Evolutionary conservation across 1,140 invertebrate genomes (phyloP).

Genomic region (Harpegnathos saltator): DNA sequence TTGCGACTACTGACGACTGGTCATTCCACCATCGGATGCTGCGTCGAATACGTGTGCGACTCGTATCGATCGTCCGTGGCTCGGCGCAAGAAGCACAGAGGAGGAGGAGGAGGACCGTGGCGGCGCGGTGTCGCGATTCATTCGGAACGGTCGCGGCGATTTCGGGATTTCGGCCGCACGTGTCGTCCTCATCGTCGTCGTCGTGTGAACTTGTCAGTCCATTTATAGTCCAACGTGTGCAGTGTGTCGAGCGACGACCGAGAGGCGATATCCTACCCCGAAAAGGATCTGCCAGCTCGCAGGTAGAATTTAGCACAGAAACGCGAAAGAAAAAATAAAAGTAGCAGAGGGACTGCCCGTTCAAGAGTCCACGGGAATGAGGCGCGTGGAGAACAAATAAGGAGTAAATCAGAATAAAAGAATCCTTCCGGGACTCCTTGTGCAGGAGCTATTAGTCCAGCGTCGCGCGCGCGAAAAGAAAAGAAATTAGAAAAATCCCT

Average conservation of each 20-base stretch:
- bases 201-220: neutral
- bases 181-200: neutral
- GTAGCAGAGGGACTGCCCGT: no score
- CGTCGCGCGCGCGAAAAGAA: no score
- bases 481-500: neutral
- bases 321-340: no score
- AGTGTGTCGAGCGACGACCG: neutral
- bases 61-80: conserved; percentile 68
- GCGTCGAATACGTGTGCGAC: conserved; percentile 54
- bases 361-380: no score
- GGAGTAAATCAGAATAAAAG: neutral
- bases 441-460: no score
- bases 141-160: conserved; percentile 29
- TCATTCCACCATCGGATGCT: conserved; percentile 72
- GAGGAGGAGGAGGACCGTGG: conserved; percentile 15
- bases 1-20: conserved; percentile 57
- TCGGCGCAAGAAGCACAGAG: conserved; percentile 55
- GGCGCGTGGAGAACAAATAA: neutral
- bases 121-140: conserved; percentile 45
- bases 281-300: no score
- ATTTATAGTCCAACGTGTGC: no score
- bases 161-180: conserved; percentile 5
- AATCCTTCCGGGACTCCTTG: neutral
- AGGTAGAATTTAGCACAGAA: no score
- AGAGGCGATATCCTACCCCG: no score